Base-by-base conservation (phyloP, 2,888 invertebrate genomes). In the Chelonus formosanus region DNA sequence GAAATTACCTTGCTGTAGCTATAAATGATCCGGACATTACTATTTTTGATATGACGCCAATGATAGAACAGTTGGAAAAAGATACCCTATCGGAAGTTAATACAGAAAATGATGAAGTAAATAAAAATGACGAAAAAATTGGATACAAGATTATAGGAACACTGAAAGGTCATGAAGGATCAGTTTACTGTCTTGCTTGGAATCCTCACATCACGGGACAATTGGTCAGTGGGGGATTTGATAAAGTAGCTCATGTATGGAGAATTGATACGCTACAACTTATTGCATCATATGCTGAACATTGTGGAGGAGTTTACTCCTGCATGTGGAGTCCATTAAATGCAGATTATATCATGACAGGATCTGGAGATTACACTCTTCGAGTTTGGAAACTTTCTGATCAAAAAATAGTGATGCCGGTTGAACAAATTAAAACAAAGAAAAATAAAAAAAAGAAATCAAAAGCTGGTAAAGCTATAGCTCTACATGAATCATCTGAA, bases 171-270 rank as follows among this genome's bases (percentile, higher is more conserved):
- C 92, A 93, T 78, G 82, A 75, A 35, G 80, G 81, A 0, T 78
- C 87, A 44, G 87, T 92, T 32, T 86, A 89, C 1, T 86, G 87
- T 57, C 73, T 91, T 4, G 85, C 86, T 0, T 93, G 93, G 93
- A 91, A 88, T 80, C 90, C 91, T 0, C 91, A 92, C 76, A 78
- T 85, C 3, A 90, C 90, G 65, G 89, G 87, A 0, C 83, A 86
- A 55, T 83, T 95, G 53, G 86, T 90, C 4, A 89, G 92, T 3
- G 89, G 89, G 0, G 90, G 92, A 1, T 90, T 89, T 68, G 93
- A 94, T 80, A 84, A 86, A 34, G 88, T 90, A 40, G 89, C 90
- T 34, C 87, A 91, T 84, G 86, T 91, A 10, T 91, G 90, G 90
- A 87, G 90, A 81, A 87, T 90, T 7, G 80, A 84, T 55, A 85